Evolutionary conservation across 1,140 invertebrate species (phyloP), one percentile per base, ranked within the genome.

Genomic region (Araneus ventricosus): DNA sequence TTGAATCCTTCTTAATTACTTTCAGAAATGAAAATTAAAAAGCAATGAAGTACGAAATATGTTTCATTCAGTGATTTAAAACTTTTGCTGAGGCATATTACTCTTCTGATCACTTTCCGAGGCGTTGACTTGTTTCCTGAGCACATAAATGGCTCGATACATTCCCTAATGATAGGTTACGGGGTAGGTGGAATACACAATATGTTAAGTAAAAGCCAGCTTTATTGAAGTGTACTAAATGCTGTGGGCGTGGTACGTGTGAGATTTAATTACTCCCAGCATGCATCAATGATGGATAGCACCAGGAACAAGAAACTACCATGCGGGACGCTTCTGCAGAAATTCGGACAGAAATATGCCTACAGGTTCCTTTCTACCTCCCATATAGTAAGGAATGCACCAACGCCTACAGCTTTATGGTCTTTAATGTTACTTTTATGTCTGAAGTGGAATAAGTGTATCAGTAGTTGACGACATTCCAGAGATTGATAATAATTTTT

Each of bases 201-300:
- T 57, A 17, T 24, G 45, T 52, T 84, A 84, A 24, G 39, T 84
- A 57, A 84, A 45, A 45, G 82, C 52, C 52, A 45, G 34, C 75
- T 37, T 75, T 52, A 24, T 24, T 52, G 41, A 7, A 84, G 14
- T 5, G 30, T 14, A n/a, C 84, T 41, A 82, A 86, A 87, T 87
- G 52, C 27, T 61, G 57, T 61, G 85, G 85, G 85, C 85, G 85
- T 87, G 85, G 52, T n/a, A 24, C 45, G 45, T 87, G 34, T 6
- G 57, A 87, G 52, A 87, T 87, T 87, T 87, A 87, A 87, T 87
- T 87, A 87, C 85, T 61, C 85, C 52, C 85, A 87, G 85, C 85
- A 45, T 87, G 85, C 57, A 61, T 61, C 59, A 10, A 57, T 87
- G 85, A 87, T 87, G 85, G 85, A 87, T 87, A 17, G 85, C 52